These are phyloP conservation scores for Circaetus gallicus DNA, from an alignment of 2,113 vertebrate genomes.

Conservation along the genomic window DNA sequence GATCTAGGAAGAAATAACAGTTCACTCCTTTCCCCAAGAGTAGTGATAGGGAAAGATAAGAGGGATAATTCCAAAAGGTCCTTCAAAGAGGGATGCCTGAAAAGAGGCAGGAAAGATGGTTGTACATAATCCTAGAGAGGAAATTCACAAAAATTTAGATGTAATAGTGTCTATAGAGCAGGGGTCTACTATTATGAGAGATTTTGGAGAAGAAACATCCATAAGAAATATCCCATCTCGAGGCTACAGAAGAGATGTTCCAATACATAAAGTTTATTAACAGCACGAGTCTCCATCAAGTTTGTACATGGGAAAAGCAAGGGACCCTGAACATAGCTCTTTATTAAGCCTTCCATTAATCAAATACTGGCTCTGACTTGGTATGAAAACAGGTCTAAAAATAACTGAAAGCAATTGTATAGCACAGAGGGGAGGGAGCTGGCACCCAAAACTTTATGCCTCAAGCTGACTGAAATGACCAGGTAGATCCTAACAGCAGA, in stretches of 20 bases:
- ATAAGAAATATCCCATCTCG: not conserved
- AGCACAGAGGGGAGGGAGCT: not conserved
- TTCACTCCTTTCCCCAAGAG: not conserved
- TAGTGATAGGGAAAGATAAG: not conserved
- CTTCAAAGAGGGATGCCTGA: not conserved
- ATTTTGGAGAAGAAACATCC: not conserved
- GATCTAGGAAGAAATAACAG: not conserved
- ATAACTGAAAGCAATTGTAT: not conserved
- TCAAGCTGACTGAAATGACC: not conserved
- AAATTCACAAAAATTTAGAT: not conserved
- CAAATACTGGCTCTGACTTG: not conserved
- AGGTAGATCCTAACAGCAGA: not conserved
- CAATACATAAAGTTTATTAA: not conserved
- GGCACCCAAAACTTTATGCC: not conserved
- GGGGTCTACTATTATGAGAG: not conserved
- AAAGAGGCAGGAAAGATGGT: not conserved
- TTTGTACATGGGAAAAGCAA: not conserved
- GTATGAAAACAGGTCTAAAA: not conserved
- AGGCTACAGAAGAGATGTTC: not conserved
- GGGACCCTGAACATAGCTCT: not conserved
- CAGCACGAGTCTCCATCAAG: not conserved
- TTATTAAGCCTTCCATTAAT: not conserved
- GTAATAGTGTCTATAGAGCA: not conserved
- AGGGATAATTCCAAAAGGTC: not conserved
- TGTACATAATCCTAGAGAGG: not conserved